These are phyloP conservation scores for Elephantulus edwardii DNA, from an alignment of 2,113 vertebrate species.

Conservation along the genomic window DNA sequence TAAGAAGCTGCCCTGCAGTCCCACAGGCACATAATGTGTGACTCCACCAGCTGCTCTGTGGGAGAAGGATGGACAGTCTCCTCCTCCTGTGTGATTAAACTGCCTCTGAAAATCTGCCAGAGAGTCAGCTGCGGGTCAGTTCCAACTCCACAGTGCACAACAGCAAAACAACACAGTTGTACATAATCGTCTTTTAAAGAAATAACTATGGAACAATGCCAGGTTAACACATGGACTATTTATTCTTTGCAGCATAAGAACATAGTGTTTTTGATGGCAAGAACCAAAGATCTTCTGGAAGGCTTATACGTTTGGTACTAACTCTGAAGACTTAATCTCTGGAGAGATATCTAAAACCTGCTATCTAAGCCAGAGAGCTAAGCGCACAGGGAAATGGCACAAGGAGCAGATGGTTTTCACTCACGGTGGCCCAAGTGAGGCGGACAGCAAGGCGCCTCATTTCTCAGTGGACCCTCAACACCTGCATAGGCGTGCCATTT, in stretches of 20 bases:
- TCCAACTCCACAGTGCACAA: too few species aligned
- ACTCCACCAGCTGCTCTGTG: too few species aligned
- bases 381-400: background rate
- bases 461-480: background rate
- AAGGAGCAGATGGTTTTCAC: background rate
- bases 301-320: background rate
- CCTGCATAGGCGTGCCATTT: background rate
- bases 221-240: background rate
- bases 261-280: background rate
- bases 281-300: slow-evolving; percentile 24
- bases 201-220: background rate
- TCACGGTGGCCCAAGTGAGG: background rate
- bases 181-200: slow-evolving; percentile 6
- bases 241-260: background rate
- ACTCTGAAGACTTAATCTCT: background rate
- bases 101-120: too few species aligned
- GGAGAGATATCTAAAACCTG: background rate
- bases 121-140: too few species aligned
- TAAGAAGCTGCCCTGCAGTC: too few species aligned
- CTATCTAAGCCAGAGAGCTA: background rate
- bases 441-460: slow-evolving; percentile 4
- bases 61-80: too few species aligned
- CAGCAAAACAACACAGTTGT: too few species aligned
- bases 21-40: too few species aligned
- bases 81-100: too few species aligned